A percentile compares a stretch with the other conserved stretches of the same genome.
Conservation (phyloP, 2,888 invertebrate genomes). For the Girardia tigrina region DNA sequence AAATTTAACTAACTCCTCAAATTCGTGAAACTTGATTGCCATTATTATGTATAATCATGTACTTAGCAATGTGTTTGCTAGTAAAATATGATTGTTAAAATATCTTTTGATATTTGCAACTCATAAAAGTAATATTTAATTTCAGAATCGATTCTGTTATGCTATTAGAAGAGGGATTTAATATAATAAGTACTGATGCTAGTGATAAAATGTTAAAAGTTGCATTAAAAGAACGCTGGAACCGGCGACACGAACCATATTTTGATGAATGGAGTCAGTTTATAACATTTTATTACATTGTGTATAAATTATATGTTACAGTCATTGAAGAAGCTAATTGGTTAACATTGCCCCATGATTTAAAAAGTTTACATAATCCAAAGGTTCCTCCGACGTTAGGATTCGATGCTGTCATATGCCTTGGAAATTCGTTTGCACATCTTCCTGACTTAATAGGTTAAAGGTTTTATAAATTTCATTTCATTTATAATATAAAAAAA, state of each 20-base stretch:
- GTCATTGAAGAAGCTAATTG: conserved; percentile 82
- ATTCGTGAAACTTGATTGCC: too few species aligned
- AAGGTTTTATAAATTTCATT: too few species aligned
- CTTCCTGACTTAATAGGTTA: conserved; percentile 66
- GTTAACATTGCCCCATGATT: conserved; percentile 65
- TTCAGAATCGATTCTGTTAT: conserved; percentile 70
- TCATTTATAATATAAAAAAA: neutral
- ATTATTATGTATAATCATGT: too few species aligned
- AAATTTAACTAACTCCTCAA: too few species aligned
- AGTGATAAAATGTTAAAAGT: conserved; percentile 83
- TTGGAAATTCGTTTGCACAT: conserved; percentile 80
- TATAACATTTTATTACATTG: neutral
- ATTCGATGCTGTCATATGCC: conserved; percentile 74
- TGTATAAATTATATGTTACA: conserved; percentile 45
- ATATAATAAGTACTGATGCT: conserved; percentile 71
- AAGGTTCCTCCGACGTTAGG: conserved; percentile 45
- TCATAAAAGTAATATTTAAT: too few species aligned
- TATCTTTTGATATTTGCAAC: too few species aligned
- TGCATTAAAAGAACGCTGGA: conserved; percentile 71
- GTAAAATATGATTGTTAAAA: too few species aligned
- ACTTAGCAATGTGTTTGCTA: too few species aligned
- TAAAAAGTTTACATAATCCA: conserved; percentile 55
- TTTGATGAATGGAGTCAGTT: conserved; percentile 73
- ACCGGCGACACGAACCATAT: conserved; percentile 61
- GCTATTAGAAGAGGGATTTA: conserved; percentile 72